A percentile compares a stretch with the other conserved stretches of the same genome.
These are phyloP conservation scores for Watsonalla cultraria DNA, from an alignment of 2,888 invertebrate genomes.

Conservation along the genomic window DNA sequence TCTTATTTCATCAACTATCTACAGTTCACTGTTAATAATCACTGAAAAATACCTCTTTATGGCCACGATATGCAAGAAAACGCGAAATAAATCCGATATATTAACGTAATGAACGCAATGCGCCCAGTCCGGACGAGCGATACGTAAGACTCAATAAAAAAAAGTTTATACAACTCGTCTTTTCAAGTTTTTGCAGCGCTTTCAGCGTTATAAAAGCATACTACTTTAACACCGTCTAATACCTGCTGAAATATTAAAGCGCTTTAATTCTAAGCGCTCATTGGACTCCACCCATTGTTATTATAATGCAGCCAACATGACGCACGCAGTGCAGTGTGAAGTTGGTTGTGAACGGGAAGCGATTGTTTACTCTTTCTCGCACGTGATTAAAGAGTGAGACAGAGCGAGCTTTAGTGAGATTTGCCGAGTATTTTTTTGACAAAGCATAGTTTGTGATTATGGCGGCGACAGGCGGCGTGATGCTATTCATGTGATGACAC, in stretches of 20 bases:
- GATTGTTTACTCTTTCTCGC: slow-evolving; percentile 30
- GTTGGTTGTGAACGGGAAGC: slow-evolving; percentile 33
- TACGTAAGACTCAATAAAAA: slow-evolving; percentile 59
- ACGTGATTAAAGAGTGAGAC: slow-evolving; percentile 26
- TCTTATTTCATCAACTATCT: slow-evolving; percentile 22
- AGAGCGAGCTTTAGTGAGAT: slow-evolving; percentile 14
- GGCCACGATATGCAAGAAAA: slow-evolving; percentile 25
- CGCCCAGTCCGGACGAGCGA: slow-evolving; percentile 46
- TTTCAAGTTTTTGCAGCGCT: slow-evolving; percentile 28
- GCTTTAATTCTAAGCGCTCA: slow-evolving; percentile 35
- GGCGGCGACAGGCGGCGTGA: slow-evolving; percentile 18
- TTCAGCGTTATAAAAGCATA: slow-evolving; percentile 16
- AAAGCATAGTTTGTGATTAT: slow-evolving; percentile 9
- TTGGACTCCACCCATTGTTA: slow-evolving; percentile 65
- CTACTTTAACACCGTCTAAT: slow-evolving; percentile 4
- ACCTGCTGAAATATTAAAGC: slow-evolving; percentile 23
- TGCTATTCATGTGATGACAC: slow-evolving; percentile 36
- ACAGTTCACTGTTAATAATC: slow-evolving; percentile 13
- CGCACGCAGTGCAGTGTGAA: slow-evolving; percentile 59
- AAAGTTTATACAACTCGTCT: slow-evolving; percentile 68
- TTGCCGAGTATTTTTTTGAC: slow-evolving; percentile 9
- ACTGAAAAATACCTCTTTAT: slow-evolving; percentile 16
- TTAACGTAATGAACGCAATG: slow-evolving; percentile 38
- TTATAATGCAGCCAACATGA: slow-evolving; percentile 75
- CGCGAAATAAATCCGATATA: slow-evolving; percentile 33